These are phyloP conservation scores for Kuschelorhynchus macadamiae DNA, from an alignment of 2,888 invertebrate genomes.

Conservation along the genomic window DNA sequence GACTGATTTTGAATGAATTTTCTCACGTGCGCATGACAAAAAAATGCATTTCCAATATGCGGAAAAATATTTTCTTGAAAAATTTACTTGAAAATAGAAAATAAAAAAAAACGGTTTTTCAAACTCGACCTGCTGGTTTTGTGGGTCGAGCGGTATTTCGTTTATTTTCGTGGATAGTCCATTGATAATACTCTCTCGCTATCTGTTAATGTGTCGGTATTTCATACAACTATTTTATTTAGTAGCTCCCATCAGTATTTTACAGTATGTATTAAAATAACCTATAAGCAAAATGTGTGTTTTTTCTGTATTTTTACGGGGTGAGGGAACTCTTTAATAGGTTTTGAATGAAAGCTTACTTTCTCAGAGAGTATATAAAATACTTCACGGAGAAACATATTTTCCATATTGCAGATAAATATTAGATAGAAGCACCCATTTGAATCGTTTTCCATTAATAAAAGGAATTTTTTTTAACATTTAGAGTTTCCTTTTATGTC, in stretches of 20 bases:
- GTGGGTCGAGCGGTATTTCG: not conserved
- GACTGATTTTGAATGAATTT: slow-evolving; percentile 47
- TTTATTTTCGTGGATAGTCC: slow-evolving; percentile 20
- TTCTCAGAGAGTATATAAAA: too few species aligned
- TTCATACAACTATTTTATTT: slow-evolving; percentile 29
- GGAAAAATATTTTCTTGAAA: slow-evolving; percentile 33
- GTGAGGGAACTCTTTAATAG: too few species aligned
- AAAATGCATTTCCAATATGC: slow-evolving; percentile 17
- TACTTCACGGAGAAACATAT: too few species aligned
- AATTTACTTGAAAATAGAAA: slow-evolving; percentile 29
- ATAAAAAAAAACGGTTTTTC: slow-evolving; percentile 23
- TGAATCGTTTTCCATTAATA: too few species aligned
- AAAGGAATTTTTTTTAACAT: too few species aligned
- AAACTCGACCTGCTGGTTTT: not conserved
- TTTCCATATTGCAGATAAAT: too few species aligned
- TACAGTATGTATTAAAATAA: slow-evolving; percentile 30
- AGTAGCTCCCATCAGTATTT: slow-evolving; percentile 21
- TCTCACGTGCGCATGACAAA: slow-evolving; percentile 22
- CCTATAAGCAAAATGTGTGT: slow-evolving; percentile 23
- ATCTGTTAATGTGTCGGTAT: slow-evolving; percentile 26
- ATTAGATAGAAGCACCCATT: too few species aligned
- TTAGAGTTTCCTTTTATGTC: too few species aligned
- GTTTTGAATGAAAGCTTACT: too few species aligned
- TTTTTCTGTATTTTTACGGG: slow-evolving; percentile 5
- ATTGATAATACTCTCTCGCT: slow-evolving; percentile 12